Conservation (phyloP, 2,113 vertebrate species). For the Pongo abelii region DNA sequence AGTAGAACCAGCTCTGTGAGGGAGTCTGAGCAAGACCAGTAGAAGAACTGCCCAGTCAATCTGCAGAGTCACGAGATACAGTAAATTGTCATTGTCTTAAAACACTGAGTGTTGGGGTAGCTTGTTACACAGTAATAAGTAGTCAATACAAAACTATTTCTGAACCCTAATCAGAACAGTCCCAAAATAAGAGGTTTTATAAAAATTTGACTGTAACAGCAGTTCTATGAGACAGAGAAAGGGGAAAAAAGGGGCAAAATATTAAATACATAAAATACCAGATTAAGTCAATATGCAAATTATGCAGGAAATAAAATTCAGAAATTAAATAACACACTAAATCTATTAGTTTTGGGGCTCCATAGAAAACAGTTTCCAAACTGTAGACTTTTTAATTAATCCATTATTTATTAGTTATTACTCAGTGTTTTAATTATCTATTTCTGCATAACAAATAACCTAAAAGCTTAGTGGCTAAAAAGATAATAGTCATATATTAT, state of each 20-base stretch:
- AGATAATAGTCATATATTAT: background rate
- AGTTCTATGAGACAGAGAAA: background rate
- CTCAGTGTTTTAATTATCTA: background rate
- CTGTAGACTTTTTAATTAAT: background rate
- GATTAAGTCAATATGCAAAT: conserved; percentile 25
- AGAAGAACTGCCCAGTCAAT: background rate
- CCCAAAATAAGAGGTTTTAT: background rate
- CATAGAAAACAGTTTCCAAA: conserved; percentile 39
- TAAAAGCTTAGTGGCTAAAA: conserved; percentile 12
- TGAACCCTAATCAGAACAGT: background rate
- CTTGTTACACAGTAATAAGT: background rate
- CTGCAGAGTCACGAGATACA: background rate
- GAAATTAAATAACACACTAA: background rate
- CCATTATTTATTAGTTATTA: conserved; percentile 11
- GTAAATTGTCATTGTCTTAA: background rate
- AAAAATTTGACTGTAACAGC: conserved; percentile 1
- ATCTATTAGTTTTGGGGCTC: background rate
- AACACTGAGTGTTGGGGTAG: background rate
- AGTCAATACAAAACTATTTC: background rate
- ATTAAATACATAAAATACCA: background rate
- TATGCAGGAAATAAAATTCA: conserved; percentile 20
- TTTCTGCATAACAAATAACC: conserved; percentile 21
- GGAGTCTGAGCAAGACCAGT: background rate
- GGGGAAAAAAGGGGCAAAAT: background rate
- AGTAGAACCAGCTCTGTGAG: background rate